These are phyloP conservation scores for Orthonyx spaldingii DNA, from an alignment of 2,113 vertebrate genomes.

Conservation along the genomic window DNA sequence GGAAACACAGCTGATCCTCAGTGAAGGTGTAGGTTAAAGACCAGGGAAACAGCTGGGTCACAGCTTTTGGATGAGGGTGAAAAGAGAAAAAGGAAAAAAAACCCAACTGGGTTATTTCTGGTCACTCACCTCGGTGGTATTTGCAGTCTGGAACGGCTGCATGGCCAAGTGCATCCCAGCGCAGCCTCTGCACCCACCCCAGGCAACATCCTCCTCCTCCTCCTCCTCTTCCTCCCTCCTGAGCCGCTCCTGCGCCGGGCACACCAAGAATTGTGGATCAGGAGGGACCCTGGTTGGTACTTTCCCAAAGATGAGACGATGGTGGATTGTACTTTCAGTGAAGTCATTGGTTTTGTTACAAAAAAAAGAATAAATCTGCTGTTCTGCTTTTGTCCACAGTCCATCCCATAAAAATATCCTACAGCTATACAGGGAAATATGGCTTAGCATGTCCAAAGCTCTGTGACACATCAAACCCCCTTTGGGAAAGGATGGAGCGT, in stretches of 20 bases:
- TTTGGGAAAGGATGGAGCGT: not conserved
- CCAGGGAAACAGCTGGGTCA: not conserved
- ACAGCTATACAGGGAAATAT: not conserved
- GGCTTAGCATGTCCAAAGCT: not conserved
- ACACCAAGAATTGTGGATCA: rapidly evolving
- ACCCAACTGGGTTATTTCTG: not conserved
- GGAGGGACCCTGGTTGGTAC: not conserved
- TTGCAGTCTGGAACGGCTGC: rapidly evolving
- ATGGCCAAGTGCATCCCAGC: rapidly evolving
- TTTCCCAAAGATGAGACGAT: not conserved
- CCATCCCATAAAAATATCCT: not conserved
- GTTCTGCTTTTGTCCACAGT: not conserved
- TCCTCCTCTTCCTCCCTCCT: not conserved
- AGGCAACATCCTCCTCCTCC: not conserved
- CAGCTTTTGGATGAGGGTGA: not conserved
- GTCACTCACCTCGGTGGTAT: rapidly evolving
- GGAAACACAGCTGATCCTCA: not conserved
- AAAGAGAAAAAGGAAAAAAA: not conserved
- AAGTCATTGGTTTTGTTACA: not conserved
- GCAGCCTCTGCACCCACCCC: not conserved
- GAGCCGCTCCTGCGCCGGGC: not conserved
- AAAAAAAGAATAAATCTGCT: not conserved
- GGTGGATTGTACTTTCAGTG: not conserved
- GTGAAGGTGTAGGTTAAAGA: not conserved
- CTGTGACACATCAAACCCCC: not conserved